Evolutionary conservation across 2,113 vertebrate species (phyloP), one percentile per base, ranked within the genome.

Genomic region (Epinephelus lanceolatus): DNA sequence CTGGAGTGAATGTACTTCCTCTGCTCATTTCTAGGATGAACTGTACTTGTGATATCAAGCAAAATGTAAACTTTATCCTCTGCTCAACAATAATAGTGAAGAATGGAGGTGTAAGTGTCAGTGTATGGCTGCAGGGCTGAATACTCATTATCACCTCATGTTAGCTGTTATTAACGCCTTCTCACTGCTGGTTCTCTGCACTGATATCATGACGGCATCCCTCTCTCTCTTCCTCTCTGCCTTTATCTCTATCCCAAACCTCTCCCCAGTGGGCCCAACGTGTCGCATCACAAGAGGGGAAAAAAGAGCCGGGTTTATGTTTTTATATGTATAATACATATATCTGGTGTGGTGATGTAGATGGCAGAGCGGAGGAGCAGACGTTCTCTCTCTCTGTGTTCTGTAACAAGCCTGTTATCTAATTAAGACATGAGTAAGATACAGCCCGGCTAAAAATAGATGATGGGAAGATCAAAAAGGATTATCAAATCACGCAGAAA

Each of bases 101-200:
- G 63, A 84, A 78, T 73, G 33, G 63, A 83, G 51, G 75, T 77
- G 77, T 65, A 51, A 76, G 76, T 82, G 75, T 78, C 76, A 18
- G 71, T 23, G 45, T 52, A 45, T 80, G 56, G 52, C 77, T 70
- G 68, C 40, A 21, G 61, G 53, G 47, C 59, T 85, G 69, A 82
- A 81, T 45, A 42, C 79, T 86, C 67, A 83, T 86, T 88, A 84
- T 73, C 85, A 30, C 86, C 84, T 87, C 40, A 0, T 80, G 74
- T 77, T 76, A 52, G 73, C 69, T 87, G 83, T 81, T 84, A 61
- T 85, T 80, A 86, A 63, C 72, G 25, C 78, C 69, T 71, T 63
- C 70, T 77, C 15, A 15, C 62, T 78, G 78, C 73, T 68, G 40
- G 7, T 66, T 80, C 53, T 60, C 56, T 33, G 42, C 10, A 60